These are phyloP conservation scores for Semibalanus balanoides DNA, from an alignment of 1,140 invertebrate species.

Conservation along the genomic window DNA sequence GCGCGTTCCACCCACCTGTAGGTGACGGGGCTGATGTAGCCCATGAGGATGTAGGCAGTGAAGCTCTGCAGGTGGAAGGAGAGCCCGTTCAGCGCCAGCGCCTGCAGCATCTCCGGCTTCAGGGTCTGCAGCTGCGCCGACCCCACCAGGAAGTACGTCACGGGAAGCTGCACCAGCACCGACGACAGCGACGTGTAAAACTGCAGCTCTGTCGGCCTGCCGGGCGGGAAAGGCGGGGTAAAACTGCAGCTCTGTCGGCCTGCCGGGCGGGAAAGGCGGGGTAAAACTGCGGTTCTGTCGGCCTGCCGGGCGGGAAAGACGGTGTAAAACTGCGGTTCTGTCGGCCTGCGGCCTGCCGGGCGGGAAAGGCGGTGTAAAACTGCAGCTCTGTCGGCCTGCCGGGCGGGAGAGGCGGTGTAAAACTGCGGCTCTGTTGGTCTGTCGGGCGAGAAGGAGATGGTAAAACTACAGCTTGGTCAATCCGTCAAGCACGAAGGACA, in stretches of 20 bases:
- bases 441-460: too few relatives aligned
- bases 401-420: not conserved
- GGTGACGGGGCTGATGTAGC: conserved; percentile 70
- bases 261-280: too few relatives aligned
- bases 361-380: not conserved
- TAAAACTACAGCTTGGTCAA: too few relatives aligned
- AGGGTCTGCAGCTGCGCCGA: conserved; percentile 30
- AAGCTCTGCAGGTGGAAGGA: conserved; percentile 81
- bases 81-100: conserved; percentile 56
- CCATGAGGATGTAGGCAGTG: conserved; percentile 70
- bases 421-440: conserved; percentile 25
- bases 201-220: conserved; percentile 61
- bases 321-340: conserved; percentile 21
- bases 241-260: conserved; percentile 22
- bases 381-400: conserved; percentile 22
- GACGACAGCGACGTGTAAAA: conserved; percentile 69
- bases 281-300: conserved; percentile 22
- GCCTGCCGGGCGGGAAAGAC: too few relatives aligned
- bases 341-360: too few relatives aligned
- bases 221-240: not conserved
- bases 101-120: conserved; percentile 41
- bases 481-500: too few relatives aligned
- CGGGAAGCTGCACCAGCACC: conserved; percentile 59
- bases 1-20: conserved; percentile 59
- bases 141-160: conserved; percentile 51